Percentiles rank a stretch among this genome's conserved stretches.
These are phyloP conservation scores for Aphis gossypii DNA, from an alignment of 1,140 invertebrate species.

Conservation along the genomic window DNA sequence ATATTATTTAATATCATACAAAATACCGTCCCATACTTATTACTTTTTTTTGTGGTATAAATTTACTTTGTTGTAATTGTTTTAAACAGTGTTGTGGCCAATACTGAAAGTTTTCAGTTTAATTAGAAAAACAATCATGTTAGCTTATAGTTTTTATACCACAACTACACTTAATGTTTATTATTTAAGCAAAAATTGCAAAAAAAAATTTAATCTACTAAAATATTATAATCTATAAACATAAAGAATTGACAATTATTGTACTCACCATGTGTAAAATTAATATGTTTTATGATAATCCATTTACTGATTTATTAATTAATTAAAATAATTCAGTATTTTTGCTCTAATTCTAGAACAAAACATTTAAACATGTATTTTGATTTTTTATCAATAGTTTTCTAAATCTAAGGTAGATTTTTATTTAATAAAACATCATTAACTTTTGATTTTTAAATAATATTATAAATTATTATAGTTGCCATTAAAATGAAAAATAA, in stretches of 20 bases:
- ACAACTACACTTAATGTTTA: background rate
- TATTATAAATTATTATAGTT: no score
- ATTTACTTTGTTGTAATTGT: background rate
- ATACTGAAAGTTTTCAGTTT: background rate
- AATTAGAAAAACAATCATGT: background rate
- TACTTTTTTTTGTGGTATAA: background rate
- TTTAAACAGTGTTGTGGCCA: background rate
- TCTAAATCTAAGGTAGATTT: no score
- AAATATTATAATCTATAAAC: background rate
- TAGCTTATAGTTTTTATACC: background rate
- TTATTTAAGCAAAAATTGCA: background rate
- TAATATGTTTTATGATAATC: background rate
- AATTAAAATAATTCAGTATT: no score
- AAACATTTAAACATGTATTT: no score
- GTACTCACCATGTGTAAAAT: background rate
- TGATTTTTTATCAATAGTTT: no score
- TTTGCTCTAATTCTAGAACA: no score
- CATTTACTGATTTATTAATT: background rate
- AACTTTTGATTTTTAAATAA: no score
- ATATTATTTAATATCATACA: slow-evolving; percentile 6
- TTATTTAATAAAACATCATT: no score
- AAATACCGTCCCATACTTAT: background rate
- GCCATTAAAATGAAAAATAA: no score
- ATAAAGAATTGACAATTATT: background rate
- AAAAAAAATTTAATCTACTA: background rate